Evolutionary conservation across 2,888 invertebrate species (phyloP).

Genomic region (Lissocephala sabroskyi): DNA sequence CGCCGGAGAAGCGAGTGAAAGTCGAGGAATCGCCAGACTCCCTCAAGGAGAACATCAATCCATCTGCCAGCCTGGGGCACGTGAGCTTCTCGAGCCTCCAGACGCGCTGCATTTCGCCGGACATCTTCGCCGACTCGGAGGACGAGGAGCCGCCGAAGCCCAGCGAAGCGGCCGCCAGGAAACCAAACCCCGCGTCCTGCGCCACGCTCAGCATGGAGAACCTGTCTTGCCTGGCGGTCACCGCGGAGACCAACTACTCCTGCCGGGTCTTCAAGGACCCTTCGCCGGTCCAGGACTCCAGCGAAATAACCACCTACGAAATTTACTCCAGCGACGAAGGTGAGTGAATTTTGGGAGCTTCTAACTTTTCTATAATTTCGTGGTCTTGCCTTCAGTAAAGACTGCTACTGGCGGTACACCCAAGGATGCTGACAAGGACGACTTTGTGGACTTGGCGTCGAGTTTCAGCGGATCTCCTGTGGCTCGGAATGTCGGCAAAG

Average conservation of each 20-base stretch:
- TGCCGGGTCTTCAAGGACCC: conserved; percentile 23
- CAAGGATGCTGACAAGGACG: background rate
- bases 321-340: conserved; percentile 69
- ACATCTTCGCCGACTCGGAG: conserved; percentile 70
- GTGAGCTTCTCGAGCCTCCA: too few species aligned
- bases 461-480: conserved; percentile 22
- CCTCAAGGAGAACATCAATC: conserved; percentile 5
- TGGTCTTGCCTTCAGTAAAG: conserved; percentile 57
- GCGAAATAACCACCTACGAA: conserved; percentile 51
- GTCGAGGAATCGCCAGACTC: too few species aligned
- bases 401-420: conserved; percentile 29
- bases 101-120: conserved; percentile 61
- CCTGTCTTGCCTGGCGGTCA: too few species aligned
- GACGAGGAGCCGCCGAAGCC: too few species aligned
- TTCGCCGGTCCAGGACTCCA: conserved; percentile 2
- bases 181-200: too few species aligned
- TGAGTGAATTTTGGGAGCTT: conserved; percentile 14
- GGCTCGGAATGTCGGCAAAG: too few species aligned
- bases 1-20: conserved; percentile 49
- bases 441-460: conserved; percentile 45
- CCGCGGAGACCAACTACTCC: too few species aligned
- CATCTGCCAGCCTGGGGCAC: conserved; percentile 2
- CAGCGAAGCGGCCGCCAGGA: too few species aligned
- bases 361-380: background rate
- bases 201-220: too few species aligned